These are phyloP conservation scores for Platyura marginata DNA, from an alignment of 1,140 invertebrate species.

Conservation along the genomic window DNA sequence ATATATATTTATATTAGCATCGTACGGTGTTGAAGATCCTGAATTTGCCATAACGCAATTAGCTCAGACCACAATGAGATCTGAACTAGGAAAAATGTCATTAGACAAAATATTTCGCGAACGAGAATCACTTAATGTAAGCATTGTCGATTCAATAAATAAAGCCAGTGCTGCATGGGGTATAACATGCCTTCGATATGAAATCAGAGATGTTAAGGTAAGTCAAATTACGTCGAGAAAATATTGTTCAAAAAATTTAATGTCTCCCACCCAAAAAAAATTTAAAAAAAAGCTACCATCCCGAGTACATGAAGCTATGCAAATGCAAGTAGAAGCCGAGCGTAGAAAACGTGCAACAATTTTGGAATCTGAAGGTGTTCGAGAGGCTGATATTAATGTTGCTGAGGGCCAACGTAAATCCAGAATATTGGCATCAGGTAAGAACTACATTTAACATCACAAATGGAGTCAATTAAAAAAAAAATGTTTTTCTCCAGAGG, in stretches of 20 bases:
- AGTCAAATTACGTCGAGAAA: constrained; percentile 22
- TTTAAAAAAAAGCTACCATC: constrained; percentile 39
- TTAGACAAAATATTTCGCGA: constrained; percentile 95
- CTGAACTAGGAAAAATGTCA: constrained; percentile 95
- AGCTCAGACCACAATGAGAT: constrained; percentile 98
- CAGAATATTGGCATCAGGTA: constrained; percentile 86
- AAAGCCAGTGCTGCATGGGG: constrained; percentile 98
- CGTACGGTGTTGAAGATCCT: constrained; percentile 98
- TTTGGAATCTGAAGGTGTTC: constrained; percentile 87
- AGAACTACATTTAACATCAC: too few relatives aligned
- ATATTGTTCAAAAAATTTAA: neutral
- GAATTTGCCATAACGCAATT: constrained; percentile 98
- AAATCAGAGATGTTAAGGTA: constrained; percentile 61
- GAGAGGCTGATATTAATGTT: constrained; percentile 93
- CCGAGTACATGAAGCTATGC: constrained; percentile 97
- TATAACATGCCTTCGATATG: constrained; percentile 91
- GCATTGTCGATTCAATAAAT: constrained; percentile 93
- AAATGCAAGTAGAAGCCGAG: constrained; percentile 99
- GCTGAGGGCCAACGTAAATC: constrained; percentile 88
- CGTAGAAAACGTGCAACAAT: constrained; percentile 90
- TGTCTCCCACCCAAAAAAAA: constrained; percentile 2
- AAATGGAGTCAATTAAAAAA: too few relatives aligned
- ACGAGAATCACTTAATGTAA: constrained; percentile 87
- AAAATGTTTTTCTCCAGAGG: constrained; percentile 57
- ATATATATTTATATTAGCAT: constrained; percentile 33